Evolutionary conservation across 2,113 vertebrate species (phyloP).

Genomic region (Leptocoma aspasia): DNA sequence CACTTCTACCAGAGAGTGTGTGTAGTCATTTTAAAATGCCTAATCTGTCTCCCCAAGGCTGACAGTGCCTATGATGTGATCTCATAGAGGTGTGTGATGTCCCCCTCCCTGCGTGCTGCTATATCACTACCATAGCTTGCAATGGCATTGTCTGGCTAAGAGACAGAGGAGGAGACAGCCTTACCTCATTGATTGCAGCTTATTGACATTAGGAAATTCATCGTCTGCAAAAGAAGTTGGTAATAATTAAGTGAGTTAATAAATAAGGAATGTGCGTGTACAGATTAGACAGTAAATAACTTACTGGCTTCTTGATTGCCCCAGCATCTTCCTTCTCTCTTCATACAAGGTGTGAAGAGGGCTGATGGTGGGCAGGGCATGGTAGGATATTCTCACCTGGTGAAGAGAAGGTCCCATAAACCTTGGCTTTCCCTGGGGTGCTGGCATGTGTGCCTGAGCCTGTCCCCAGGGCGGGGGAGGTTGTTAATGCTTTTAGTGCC

Average conservation of each 20-base stretch:
- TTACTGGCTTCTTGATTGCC: slow-evolving; percentile 6
- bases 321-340: not conserved
- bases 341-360: not conserved
- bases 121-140: not conserved
- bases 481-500: slow-evolving; percentile 55
- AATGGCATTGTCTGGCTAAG: not conserved
- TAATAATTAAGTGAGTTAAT: slow-evolving; percentile 56
- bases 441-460: not conserved
- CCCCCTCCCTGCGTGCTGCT: not conserved
- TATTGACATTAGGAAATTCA: slow-evolving; percentile 55
- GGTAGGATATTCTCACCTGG: not conserved
- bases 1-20: not conserved
- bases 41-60: not conserved
- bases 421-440: not conserved
- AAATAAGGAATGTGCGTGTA: slow-evolving; percentile 32
- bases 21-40: not conserved
- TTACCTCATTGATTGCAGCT: slow-evolving; percentile 38
- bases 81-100: not conserved
- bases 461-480: not conserved
- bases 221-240: slow-evolving; percentile 47
- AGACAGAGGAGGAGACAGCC: not conserved
- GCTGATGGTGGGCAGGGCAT: not conserved
- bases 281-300: slow-evolving; percentile 38
- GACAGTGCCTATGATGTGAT: not conserved
- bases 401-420: not conserved